phyloP scores from a whole-genome alignment of 2,113 vertebrate species.

The Acanthisitta chloris region DNA sequence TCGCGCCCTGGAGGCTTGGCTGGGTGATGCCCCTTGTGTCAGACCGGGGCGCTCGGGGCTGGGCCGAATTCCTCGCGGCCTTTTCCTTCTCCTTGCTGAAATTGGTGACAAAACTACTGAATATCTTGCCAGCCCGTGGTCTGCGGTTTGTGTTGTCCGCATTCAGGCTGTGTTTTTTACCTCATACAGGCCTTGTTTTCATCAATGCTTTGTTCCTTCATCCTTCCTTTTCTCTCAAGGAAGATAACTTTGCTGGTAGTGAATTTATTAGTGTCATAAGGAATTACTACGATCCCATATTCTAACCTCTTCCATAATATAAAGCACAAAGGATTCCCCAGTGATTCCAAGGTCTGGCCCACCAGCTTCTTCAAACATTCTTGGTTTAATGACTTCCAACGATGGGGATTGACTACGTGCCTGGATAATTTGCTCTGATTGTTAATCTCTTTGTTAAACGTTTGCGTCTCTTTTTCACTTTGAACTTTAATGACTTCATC shows the following conservation, averaged over 20 bases:
- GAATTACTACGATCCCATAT: neutral
- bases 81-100: neutral
- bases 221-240: neutral
- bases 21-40: neutral
- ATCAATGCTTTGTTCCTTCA: neutral
- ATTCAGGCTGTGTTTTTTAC: neutral
- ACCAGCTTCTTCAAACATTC: neutral
- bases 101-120: neutral
- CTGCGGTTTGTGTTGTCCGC: neutral
- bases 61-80: fast-evolving
- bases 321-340: neutral
- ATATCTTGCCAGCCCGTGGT: neutral
- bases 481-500: conserved; percentile 21
- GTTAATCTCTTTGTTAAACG: neutral
- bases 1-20: too few species aligned
- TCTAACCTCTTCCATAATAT: neutral
- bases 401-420: neutral
- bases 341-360: neutral
- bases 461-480: neutral
- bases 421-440: neutral
- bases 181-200: neutral
- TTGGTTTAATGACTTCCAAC: neutral
- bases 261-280: neutral
- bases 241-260: neutral
- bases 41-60: fast-evolving